Conservation (phyloP, 2,888 invertebrate genomes). For the Acleris holmiana region DNA sequence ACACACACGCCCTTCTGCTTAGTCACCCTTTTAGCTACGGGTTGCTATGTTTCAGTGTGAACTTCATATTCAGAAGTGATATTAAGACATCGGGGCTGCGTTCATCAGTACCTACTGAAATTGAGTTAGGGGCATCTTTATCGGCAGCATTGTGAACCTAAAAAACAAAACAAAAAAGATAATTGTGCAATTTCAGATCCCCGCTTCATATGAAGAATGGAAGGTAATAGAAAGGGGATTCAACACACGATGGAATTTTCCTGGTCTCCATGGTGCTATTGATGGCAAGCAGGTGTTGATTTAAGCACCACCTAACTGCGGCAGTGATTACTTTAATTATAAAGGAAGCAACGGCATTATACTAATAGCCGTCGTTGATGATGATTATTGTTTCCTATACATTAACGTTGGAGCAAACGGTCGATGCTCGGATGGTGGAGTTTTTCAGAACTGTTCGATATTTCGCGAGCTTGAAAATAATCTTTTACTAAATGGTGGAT, state of each 20-base stretch:
- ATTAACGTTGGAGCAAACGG: constrained; percentile 42
- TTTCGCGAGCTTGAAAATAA: constrained; percentile 36
- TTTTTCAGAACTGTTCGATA: constrained; percentile 34
- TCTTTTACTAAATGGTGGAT: constrained; percentile 30
- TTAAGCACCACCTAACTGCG: constrained; percentile 9
- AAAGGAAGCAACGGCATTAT: constrained; percentile 32
- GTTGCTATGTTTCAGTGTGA: too few species aligned
- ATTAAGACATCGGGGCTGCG: too few species aligned
- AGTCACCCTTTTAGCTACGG: too few species aligned
- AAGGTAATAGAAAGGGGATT: constrained; percentile 13
- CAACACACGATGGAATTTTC: constrained; percentile 19
- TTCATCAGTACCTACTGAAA: too few species aligned
- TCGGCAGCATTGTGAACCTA: too few species aligned
- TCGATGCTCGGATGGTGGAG: constrained; percentile 40
- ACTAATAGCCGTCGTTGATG: constrained; percentile 36
- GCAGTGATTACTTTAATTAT: constrained; percentile 20
- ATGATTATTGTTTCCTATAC: constrained; percentile 39
- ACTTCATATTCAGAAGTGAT: too few species aligned
- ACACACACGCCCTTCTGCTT: too few species aligned
- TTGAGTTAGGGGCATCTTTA: too few species aligned
- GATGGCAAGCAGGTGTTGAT: constrained; percentile 18
- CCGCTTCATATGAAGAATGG: too few species aligned
- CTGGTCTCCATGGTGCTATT: constrained; percentile 13
- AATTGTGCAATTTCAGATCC: too few species aligned
- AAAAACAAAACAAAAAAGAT: too few species aligned